Percentiles rank a stretch among this genome's conserved stretches.
phyloP scores from a whole-genome alignment of 2,797 vertebrate species.

The Coreius guichenoti region DNA sequence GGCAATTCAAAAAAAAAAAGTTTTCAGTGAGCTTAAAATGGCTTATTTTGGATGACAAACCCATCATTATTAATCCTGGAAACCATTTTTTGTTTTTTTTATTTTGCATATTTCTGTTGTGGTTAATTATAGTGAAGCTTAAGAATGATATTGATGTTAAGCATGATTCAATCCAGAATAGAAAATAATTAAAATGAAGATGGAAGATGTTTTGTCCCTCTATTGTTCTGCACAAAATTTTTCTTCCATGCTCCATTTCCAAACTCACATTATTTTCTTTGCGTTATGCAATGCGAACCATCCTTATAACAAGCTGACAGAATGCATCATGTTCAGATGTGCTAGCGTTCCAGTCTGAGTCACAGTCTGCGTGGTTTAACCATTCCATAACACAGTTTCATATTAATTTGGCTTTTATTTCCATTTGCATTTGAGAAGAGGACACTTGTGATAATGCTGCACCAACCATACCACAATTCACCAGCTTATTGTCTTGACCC shows the following conservation, averaged over 20 bases:
- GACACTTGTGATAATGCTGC: not conserved
- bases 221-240: constrained; percentile 4
- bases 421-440: not conserved
- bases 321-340: constrained; percentile 67
- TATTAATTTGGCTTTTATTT: constrained; percentile 5
- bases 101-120: not conserved
- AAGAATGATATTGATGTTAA: not conserved
- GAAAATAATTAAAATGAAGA: not conserved
- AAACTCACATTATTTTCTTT: constrained; percentile 65
- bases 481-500: constrained; percentile 1
- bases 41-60: constrained; percentile 2
- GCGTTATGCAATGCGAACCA: constrained; percentile 67
- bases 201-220: not conserved
- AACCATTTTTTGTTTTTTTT: not conserved
- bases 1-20: not conserved
- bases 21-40: not conserved
- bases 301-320: constrained; percentile 72
- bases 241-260: constrained; percentile 40
- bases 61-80: constrained; percentile 21
- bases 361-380: constrained; percentile 30
- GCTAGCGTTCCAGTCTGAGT: constrained; percentile 52
- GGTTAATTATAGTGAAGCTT: not conserved
- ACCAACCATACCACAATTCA: constrained; percentile 1
- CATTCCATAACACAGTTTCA: constrained; percentile 2
- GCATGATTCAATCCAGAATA: not conserved